Base-by-base conservation (phyloP, 2,888 invertebrate genomes). In the Metopia argyrocephala region DNA sequence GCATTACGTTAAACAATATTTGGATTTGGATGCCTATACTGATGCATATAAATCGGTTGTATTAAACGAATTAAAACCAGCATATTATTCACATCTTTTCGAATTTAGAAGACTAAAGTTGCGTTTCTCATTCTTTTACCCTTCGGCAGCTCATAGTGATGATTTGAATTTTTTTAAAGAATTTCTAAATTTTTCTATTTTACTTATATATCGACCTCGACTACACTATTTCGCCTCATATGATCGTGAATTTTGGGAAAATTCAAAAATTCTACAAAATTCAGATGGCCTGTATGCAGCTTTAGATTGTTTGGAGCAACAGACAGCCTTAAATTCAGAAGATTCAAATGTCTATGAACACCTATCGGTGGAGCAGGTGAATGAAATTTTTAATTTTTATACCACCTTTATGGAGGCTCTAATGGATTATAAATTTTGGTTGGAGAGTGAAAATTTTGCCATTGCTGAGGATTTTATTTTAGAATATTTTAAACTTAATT, bases 151-250 rank as follows among this genome's bases (percentile, higher is more conserved):
- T 18, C 4, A 18, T 48, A 82, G 83, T 2, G 89, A 89, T 46
- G 87, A 89, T 69, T 80, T 83, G 28, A 86, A 87, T 20, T 89
- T 89, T 20, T 79, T 89, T 27, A 85, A 87, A 0, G 86, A 88
- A 27, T 89, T 89, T 62, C 64, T 89, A 1, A 82, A 88, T 64
- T 89, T 89, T 31, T 85, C 85, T 12, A 84, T 89, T 21, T 75
- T 88, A 12, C 75, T 85, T 0, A 46, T 85, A n/a, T 82, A 86
- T 45, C 86, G 88, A 2, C 89, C 89, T 3, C 85, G 87, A 5
- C 86, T 86, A 9, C 89, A 89, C 25, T 90, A 89, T 48, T 89
- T 88, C 78, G 87, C 89, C 66, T 87, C 89, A 0, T 86, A 87
- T 66, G 87, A 86, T 2, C 76, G 87, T 48, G 84, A 87, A 31